Base-by-base conservation (phyloP, 2,888 invertebrate species). In the Lepidochrysops patricia region DNA sequence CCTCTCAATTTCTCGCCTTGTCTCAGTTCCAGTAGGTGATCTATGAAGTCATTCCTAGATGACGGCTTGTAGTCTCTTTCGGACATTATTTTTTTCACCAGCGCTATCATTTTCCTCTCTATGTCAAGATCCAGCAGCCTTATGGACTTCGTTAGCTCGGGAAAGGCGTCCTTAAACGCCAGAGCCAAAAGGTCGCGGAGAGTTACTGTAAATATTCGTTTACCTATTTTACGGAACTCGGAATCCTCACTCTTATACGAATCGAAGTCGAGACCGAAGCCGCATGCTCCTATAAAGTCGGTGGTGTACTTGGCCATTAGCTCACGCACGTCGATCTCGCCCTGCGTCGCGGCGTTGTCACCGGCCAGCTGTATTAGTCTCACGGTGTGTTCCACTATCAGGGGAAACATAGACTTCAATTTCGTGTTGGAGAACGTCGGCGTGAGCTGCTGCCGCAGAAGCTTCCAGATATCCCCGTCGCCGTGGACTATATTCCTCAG, bases 381-480 rank as follows among this genome's bases (percentile, higher is more conserved):
- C 57, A 79, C 76, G 0, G 86, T 77, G 57, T 84, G 79, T 12
- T 76, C 70, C 23, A 80, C 72, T 1, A 86, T 71, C 23, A 86
- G 67, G 1, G 85, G 86, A 56, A 82, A 86, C 86, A 85, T 86
- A 2, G 69, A 75, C 60, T 77, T 81, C 29, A 86, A 64, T 61
- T 84, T 84, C 1, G 79, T 76, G 0, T 75, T 79, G 1, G 84
- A 84, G 61, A 86, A 86, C 0, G 83, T 77, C 0, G 83, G 72
- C 12, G 85, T 83, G n/a, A 85, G 57, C 5, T 79, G 74, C 61
- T 84, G 79, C 1, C 85, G 72, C 12, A 81, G 60, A 7, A 84
- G 66, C 62, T 75, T 83, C 86, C 86, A 86, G 2, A 58, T 56
- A 52, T 86, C 85, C 0, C 84, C 84, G 23, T 84, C 79, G 4